Conservation (phyloP, 2,888 invertebrate genomes). For the Pimpla rufipes region DNA sequence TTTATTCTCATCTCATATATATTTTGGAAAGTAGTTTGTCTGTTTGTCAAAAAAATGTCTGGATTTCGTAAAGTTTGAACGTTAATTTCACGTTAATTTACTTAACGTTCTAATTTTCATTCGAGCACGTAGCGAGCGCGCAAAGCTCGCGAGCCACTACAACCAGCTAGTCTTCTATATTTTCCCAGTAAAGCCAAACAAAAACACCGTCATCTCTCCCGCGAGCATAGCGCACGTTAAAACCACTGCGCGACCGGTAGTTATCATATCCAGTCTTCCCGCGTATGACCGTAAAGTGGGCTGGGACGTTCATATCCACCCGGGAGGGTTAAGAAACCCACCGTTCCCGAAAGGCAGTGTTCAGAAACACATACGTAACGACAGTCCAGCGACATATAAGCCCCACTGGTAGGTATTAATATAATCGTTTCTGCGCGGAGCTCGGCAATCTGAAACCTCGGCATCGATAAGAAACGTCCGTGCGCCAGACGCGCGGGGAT, state of each 20-base stretch:
- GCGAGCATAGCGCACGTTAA: not conserved
- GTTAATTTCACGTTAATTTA: too few species aligned
- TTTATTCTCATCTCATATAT: too few species aligned
- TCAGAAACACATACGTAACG: not conserved
- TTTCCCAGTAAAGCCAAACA: too few species aligned
- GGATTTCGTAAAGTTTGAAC: too few species aligned
- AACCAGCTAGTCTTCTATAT: too few species aligned
- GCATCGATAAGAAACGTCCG: conserved; percentile 57
- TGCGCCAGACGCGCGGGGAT: conserved; percentile 36
- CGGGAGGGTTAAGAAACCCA: not conserved
- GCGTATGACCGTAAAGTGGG: not conserved
- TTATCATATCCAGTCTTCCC: too few species aligned
- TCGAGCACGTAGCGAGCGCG: too few species aligned
- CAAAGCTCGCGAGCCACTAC: too few species aligned
- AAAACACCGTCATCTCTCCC: too few species aligned
- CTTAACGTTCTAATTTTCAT: too few species aligned
- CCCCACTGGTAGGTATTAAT: conserved; percentile 39
- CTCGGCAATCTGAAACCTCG: conserved; percentile 47
- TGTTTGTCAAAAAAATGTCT: too few species aligned
- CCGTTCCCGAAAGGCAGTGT: not conserved
- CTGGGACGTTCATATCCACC: not conserved
- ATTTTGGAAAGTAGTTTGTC: too few species aligned
- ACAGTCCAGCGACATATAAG: not conserved
- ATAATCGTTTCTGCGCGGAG: conserved; percentile 47
- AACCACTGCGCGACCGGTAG: not conserved